Percentiles rank a stretch among this genome's conserved stretches.
phyloP scores from a whole-genome alignment of 2,888 invertebrate genomes.

The Daptonema setosum region DNA sequence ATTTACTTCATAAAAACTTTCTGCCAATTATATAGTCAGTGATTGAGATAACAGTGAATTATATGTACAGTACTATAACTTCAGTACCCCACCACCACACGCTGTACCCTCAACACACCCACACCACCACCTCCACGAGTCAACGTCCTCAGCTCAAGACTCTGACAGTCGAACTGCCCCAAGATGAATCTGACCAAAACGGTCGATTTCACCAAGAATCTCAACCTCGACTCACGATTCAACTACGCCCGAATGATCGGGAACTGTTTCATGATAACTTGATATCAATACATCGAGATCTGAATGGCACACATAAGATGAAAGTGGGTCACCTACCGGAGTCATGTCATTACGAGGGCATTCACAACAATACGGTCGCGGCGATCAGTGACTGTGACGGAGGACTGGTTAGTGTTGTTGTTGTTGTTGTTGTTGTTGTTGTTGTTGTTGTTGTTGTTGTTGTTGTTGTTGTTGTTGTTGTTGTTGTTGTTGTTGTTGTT shows the following conservation, averaged over 20 bases:
- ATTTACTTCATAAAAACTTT: too few relatives aligned
- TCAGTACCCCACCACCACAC: too few relatives aligned
- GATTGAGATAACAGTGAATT: too few relatives aligned
- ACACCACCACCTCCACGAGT: too few relatives aligned
- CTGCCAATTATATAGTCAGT: too few relatives aligned
- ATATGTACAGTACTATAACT: too few relatives aligned
- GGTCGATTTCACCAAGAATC: too few relatives aligned
- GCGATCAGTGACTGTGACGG: constrained; percentile 23
- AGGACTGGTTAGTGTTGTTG: constrained; percentile 13
- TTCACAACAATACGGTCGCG: constrained; percentile 15
- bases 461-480: background rate
- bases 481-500: background rate
- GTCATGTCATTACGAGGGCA: background rate
- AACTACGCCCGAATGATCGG: background rate
- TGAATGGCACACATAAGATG: background rate
- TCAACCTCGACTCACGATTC: background rate
- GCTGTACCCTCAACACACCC: too few relatives aligned
- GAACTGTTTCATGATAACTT: background rate
- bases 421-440: background rate
- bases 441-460: background rate
- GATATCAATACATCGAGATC: background rate
- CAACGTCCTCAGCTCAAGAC: too few relatives aligned
- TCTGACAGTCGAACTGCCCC: background rate
- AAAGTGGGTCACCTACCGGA: background rate
- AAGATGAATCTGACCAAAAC: background rate